Evolutionary conservation across 2,888 invertebrate genomes (phyloP).

Genomic region (Lymantria monacha): DNA sequence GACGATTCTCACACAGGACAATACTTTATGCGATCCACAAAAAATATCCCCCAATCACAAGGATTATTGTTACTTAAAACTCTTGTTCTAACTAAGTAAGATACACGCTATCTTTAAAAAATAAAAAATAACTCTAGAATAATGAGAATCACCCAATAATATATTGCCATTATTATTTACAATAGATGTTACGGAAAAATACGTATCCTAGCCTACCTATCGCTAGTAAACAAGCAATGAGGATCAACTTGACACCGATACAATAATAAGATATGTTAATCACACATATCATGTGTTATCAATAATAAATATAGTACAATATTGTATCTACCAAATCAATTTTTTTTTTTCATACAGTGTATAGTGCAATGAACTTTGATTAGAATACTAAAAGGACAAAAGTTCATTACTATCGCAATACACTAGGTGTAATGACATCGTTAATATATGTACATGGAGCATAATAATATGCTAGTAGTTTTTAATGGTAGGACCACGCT

Average conservation of each 20-base stretch:
- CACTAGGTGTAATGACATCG: background rate
- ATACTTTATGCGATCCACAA: no score
- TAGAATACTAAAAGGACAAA: background rate
- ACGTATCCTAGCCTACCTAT: conserved; percentile 44
- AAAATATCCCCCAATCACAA: no score
- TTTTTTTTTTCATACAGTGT: background rate
- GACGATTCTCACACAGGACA: no score
- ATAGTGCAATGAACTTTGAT: background rate
- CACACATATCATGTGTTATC: conserved; percentile 16
- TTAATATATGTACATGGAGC: no score
- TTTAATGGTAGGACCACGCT: no score
- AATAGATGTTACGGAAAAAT: conserved; percentile 51
- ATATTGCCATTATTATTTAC: conserved; percentile 20
- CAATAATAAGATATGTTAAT: conserved; percentile 26
- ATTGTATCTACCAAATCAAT: conserved; percentile 2
- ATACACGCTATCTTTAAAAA: no score
- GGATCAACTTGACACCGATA: conserved; percentile 41
- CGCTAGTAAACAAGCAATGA: conserved; percentile 42
- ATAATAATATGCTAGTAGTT: no score
- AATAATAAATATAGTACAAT: conserved; percentile 9
- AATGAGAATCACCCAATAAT: conserved; percentile 17
- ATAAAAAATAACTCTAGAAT: background rate
- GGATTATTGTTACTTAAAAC: no score
- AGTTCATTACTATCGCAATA: background rate
- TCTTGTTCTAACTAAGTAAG: no score